A percentile compares a stretch with the other conserved stretches of the same genome.
Evolutionary conservation across 2,113 vertebrate genomes (phyloP).

Genomic region (Dicerorhinus sumatrensis): DNA sequence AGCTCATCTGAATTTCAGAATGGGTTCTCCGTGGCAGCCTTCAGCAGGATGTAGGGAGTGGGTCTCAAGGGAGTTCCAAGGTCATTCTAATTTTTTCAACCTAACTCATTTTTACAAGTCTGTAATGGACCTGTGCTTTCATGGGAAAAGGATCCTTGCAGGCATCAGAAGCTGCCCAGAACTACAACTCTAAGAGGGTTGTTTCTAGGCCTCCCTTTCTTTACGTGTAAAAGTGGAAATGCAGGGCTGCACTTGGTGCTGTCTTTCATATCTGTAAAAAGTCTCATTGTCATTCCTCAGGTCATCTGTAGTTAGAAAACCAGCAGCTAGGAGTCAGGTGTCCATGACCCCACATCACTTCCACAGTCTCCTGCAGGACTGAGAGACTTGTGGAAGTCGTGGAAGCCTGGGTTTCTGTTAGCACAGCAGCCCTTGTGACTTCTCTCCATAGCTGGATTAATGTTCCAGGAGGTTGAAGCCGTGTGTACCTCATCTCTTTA

Average conservation of each 20-base stretch:
- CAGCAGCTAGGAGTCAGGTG: neutral
- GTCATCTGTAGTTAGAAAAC: neutral
- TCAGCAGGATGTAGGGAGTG: neutral
- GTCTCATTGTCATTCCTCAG: neutral
- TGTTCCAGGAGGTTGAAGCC: neutral
- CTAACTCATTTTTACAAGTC: neutral
- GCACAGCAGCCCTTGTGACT: neutral
- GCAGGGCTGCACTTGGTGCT: neutral
- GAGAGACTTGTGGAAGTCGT: too few species aligned
- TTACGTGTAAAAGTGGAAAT: neutral
- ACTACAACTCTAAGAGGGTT: neutral
- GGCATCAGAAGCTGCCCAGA: neutral
- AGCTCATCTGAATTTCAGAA: neutral
- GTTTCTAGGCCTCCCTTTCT: neutral
- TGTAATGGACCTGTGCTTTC: neutral
- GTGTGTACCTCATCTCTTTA: neutral
- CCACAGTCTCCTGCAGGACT: too few species aligned
- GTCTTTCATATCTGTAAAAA: neutral
- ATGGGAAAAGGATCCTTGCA: neutral
- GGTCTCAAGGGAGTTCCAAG: neutral
- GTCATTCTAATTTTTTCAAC: neutral
- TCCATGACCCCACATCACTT: accelerated
- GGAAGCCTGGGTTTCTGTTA: neutral
- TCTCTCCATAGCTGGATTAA: neutral
- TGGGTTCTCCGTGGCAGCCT: neutral